Base-by-base conservation (phyloP, 2,797 vertebrate genomes). In the Ptychadena robeensis region DNA sequence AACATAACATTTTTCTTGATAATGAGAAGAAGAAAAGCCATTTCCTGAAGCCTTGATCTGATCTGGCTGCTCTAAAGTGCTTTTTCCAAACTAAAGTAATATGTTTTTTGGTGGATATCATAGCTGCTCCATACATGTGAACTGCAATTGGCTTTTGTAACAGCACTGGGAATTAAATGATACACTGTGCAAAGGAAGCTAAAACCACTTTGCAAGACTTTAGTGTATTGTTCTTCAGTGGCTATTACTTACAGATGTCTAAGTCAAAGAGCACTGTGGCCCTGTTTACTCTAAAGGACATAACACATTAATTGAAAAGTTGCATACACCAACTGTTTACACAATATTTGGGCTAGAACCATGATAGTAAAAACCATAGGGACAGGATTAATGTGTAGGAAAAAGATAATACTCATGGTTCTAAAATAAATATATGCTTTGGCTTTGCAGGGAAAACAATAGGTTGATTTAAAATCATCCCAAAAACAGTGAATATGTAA, bases 81-180 rank as follows among this genome's bases (percentile, higher is more conserved):
- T 82, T 68, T 75, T 61, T 68, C 71, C 73, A 59, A 30, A 38
- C 38, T 81, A 73, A 68, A 70, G 69, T 65, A 69, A 74, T 73
- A 44, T 38, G 65, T 75, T 82, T 75, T 72, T 82, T 34, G 44
- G 65, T 37, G 64, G 73, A 82, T 75, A 82, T 30, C 65, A 76
- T 69, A 5, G 67, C 67, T 30, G 30, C 57, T 37, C 77, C 81
- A 65, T 37, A 82, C n/a, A 82, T 72, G 77, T 78, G 81, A 78
- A 82, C 57, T 82, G 66, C 67, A 82, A 77, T 82, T 82, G 81
- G 81, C 74, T 76, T 78, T 82, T 77, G 73, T 71, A 76, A 72
- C 18, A 71, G 70, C 34, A 27, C 40, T 73, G 61, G 76, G 70
- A 84, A 80, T 73, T 80, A 68, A 84, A 80, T 73, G 68, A 83